Conservation (phyloP, 2,888 invertebrate species). For the Idaea biselata region DNA sequence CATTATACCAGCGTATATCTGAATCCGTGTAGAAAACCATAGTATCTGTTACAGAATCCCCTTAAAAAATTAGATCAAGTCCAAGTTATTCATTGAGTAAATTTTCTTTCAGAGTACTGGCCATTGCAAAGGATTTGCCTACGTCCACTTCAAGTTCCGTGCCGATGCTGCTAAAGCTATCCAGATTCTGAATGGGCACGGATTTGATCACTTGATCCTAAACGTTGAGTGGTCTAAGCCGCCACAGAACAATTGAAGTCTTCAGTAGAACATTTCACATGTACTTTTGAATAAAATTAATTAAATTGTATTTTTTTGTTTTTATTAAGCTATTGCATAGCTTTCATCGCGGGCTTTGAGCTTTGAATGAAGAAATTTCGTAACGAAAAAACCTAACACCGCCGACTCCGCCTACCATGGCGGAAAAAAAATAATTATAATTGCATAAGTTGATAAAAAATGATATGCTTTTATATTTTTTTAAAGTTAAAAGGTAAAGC, state of each 20-base stretch:
- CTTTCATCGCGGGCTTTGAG: too few relatives aligned
- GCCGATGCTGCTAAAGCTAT: constrained; percentile 97
- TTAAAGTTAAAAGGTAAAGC: too few relatives aligned
- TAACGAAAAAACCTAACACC: too few relatives aligned
- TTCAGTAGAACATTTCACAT: constrained; percentile 34
- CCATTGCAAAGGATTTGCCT: constrained; percentile 98
- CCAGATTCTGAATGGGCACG: constrained; percentile 92
- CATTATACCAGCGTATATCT: too few relatives aligned
- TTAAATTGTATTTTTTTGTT: constrained; percentile 6
- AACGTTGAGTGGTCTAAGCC: constrained; percentile 99
- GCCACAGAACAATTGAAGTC: constrained; percentile 67
- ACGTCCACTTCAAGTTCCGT: constrained; percentile 96
- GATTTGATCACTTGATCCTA: constrained; percentile 98
- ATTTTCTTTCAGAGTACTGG: constrained; percentile 82
- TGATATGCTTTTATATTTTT: too few relatives aligned
- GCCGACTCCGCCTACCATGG: too few relatives aligned
- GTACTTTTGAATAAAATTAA: constrained; percentile 35
- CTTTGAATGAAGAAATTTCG: too few relatives aligned
- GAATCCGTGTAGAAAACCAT: too few relatives aligned
- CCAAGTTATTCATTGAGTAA: too few relatives aligned
- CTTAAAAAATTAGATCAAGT: background rate
- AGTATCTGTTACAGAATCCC: background rate
- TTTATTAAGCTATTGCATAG: too few relatives aligned
- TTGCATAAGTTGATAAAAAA: too few relatives aligned
- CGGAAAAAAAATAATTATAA: too few relatives aligned